phyloP scores from a whole-genome alignment of 2,797 vertebrate species.

The Presbytis comata region DNA sequence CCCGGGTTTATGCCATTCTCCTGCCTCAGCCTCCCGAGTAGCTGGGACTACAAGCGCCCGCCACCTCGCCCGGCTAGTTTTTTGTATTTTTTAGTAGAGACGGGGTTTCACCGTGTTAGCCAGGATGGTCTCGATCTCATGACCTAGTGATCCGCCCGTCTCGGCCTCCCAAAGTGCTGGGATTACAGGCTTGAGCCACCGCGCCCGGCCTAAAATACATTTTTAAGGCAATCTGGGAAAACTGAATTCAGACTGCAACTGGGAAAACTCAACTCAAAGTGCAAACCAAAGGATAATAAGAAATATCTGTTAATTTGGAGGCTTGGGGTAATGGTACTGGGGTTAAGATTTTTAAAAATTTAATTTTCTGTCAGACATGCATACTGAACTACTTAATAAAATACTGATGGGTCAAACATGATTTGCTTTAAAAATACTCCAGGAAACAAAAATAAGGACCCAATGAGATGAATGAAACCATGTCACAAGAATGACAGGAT shows the following conservation, averaged over 20 bases:
- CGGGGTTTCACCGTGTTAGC: too few species aligned
- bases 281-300: neutral
- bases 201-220: neutral
- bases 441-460: neutral
- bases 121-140: too few species aligned
- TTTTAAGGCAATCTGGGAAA: neutral
- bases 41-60: too few species aligned
- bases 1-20: too few species aligned
- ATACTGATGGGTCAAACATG: neutral
- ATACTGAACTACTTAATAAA: neutral
- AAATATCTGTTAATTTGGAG: neutral
- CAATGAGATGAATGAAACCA: neutral
- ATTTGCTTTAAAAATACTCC: neutral
- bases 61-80: too few species aligned
- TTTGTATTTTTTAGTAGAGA: too few species aligned
- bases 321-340: too few species aligned
- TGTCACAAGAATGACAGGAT: neutral
- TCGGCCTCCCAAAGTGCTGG: too few species aligned
- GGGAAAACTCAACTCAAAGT: neutral
- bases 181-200: too few species aligned
- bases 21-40: too few species aligned
- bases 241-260: neutral
- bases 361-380: neutral
- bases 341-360: neutral
- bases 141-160: too few species aligned